Evolutionary conservation across 2,113 vertebrate species (phyloP).

Genomic region (Phaethon lepturus): DNA sequence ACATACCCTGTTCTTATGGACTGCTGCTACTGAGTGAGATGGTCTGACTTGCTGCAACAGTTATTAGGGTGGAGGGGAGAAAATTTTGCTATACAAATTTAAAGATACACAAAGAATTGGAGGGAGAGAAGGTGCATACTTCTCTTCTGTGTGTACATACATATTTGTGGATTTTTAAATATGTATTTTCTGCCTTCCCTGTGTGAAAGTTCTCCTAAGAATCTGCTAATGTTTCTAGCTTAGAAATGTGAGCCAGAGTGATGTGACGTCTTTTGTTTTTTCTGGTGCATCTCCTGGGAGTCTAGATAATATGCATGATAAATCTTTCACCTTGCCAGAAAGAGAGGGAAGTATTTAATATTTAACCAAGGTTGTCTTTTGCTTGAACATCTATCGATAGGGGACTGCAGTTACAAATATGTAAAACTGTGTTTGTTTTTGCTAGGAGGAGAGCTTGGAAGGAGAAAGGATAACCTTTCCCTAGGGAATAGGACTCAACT

Average conservation of each 20-base stretch:
- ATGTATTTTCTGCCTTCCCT: background rate
- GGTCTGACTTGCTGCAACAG: background rate
- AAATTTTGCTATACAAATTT: background rate
- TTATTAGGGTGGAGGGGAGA: background rate
- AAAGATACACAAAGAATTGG: background rate
- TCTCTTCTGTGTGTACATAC: background rate
- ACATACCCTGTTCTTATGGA: background rate
- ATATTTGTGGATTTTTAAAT: background rate
- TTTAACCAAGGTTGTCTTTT: slow-evolving; percentile 57
- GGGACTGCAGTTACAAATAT: slow-evolving; percentile 8
- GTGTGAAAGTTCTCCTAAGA: background rate
- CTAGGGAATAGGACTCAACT: background rate
- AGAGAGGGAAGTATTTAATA: slow-evolving; percentile 44
- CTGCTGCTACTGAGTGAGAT: background rate
- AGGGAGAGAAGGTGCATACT: background rate
- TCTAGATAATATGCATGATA: background rate
- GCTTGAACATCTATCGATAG: background rate
- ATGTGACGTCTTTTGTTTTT: background rate
- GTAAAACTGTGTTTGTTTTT: slow-evolving; percentile 27
- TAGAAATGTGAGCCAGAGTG: background rate
- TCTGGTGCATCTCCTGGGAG: background rate
- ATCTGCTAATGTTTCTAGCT: background rate
- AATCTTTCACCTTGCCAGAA: slow-evolving; percentile 43
- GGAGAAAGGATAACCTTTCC: background rate
- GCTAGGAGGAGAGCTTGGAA: background rate